Evolutionary conservation across 2,797 vertebrate genomes (phyloP), one percentile per base, ranked within the genome.

Genomic region (Thripadectes ignobilis): DNA sequence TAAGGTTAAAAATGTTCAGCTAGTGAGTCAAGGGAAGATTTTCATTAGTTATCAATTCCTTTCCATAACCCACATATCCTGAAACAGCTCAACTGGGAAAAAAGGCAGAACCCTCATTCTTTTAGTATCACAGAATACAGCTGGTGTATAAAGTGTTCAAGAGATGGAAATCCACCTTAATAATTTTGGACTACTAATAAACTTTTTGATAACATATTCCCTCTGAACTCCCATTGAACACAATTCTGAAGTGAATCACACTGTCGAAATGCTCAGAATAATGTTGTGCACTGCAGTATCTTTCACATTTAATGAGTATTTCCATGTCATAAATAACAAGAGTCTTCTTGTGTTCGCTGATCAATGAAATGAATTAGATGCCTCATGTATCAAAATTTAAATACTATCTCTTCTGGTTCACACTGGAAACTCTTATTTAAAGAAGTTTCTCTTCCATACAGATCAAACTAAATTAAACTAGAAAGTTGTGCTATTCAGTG

Each of bases 361-460:
- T 94, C 84, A 93, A 58, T 92, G 69, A 93, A 96, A 95, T 93
- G 0, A 93, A 91, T 90, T 87, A 89, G 46, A 63, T 69, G 30
- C 43, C 51, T 92, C 74, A 71, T 62, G 36, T 69, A 81, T 75
- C 43, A 76, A 88, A 92, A 89, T 83, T 76, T 79, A 87, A 79
- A 86, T 52, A 68, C 26, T 21, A 46, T 14, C 27, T 91, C 52
- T 79, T 88, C 68, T 88, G 58, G 26, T 86, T 91, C 51, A 61
- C 71, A 36, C 2, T 72, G 59, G 41, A 91, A 92, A 67, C 26
- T 61, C 21, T 19, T 74, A 57, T 74, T 85, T 77, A 79, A 83
- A 38, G 7, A 58, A 61, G 7, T 2, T 54, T 52, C 59, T 79
- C 27, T 76, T 49, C 43, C 43, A 32, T 67, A 46, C 4, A 75